Base-by-base conservation (phyloP, 1,140 invertebrate genomes). In the Scylla paramamosain region DNA sequence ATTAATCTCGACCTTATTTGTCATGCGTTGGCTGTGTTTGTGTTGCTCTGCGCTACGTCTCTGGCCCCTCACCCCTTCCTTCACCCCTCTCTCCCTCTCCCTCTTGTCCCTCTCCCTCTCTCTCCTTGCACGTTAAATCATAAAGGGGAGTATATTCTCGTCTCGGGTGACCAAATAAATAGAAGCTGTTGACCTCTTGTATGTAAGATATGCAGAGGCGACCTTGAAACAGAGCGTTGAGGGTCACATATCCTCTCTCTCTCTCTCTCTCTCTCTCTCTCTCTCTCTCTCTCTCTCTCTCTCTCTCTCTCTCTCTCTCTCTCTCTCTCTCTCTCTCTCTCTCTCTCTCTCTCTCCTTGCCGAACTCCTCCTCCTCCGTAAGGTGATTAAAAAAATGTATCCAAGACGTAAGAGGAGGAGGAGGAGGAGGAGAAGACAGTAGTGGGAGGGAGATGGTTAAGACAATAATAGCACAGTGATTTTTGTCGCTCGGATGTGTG, bases 1-100 rank as follows among this genome's bases (percentile, higher is more conserved):
- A 94, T 94, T 94, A 94, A 94, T 94, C 93, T 88, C 59, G 59
- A 84, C 93, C 93, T 94, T 94, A 94, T 94, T 94, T 91, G 88
- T 94, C 88, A 94, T 91, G 93, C 67, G 52, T 48, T 94, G 84
- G 59, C 6, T 29, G 67, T 91, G 31, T 90, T 94, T 94, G 87
- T 87, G 52, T 89, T 89, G 46, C 87, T 28, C 48, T 59, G 88
- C 16, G 88, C n/a, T 45, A 46, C 67, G 67, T n/a, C 31, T 10
- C 39, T 28, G 28, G 29, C 14, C 82, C 91, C 29, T 45, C 20
- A 59, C 12, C 46, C 14, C 39, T 28, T 16, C 52, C 91, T 28
- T 39, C n/a, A 4, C 3, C 91, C 31, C 82, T 14, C 4, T 32
- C n/a, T 10, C n/a, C 48, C 25, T 25, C n/a, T 29, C 39, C 8